phyloP scores from a whole-genome alignment of 2,888 invertebrate species.

The Julus scandinavius region DNA sequence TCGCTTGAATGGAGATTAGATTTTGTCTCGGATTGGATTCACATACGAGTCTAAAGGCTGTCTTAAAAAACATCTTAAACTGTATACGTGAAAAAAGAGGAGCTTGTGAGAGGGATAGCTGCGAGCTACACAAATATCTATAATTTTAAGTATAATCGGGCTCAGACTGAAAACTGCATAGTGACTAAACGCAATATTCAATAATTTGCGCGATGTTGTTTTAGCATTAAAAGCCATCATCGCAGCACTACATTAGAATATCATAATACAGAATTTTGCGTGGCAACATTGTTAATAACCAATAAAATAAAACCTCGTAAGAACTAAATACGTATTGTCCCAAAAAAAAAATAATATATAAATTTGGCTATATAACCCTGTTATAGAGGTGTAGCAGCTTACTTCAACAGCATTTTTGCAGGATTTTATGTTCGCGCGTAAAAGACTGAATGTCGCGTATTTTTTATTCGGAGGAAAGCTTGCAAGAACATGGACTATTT shows the following conservation, averaged over 20 bases:
- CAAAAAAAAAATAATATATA: background rate
- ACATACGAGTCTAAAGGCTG: slow-evolving; percentile 42
- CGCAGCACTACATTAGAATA: background rate
- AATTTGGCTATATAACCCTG: too few species aligned
- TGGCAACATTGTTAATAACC: background rate
- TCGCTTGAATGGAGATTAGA: slow-evolving; percentile 52
- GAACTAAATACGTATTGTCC: background rate
- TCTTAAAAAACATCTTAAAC: slow-evolving; percentile 42
- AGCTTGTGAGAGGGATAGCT: slow-evolving; percentile 5
- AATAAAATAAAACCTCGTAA: background rate
- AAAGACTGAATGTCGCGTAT: too few species aligned
- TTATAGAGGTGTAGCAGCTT: too few species aligned
- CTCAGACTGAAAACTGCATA: background rate
- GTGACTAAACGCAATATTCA: slow-evolving; percentile 13
- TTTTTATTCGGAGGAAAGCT: too few species aligned
- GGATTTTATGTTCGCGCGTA: too few species aligned
- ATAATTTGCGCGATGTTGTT: slow-evolving; percentile 30
- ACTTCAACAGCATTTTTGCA: too few species aligned
- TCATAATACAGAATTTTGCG: background rate
- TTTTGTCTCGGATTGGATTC: slow-evolving; percentile 47
- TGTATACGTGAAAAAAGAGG: background rate
- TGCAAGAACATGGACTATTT: too few species aligned
- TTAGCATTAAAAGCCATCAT: slow-evolving; percentile 35
- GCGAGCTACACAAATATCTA: background rate
- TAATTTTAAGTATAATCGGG: slow-evolving; percentile 22